phyloP scores from a whole-genome alignment of 2,888 invertebrate species.

The Euzophera pinguis region DNA sequence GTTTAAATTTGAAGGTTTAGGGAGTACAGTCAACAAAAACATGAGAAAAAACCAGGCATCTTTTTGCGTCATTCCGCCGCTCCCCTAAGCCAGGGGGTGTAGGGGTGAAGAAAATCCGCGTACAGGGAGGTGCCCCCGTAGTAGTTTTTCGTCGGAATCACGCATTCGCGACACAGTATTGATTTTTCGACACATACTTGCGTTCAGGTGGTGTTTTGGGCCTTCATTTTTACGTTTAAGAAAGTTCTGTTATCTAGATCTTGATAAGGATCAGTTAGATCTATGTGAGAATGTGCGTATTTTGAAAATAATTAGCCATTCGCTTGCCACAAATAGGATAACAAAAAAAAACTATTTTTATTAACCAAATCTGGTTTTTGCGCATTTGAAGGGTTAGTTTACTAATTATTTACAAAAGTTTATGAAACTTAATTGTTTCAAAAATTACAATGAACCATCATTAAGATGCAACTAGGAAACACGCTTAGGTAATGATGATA shows the following conservation, averaged over 20 bases:
- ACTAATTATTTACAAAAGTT: too few species aligned
- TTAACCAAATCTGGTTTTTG: too few species aligned
- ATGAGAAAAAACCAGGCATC: constrained; percentile 71
- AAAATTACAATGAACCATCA: too few species aligned
- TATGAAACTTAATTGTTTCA: too few species aligned
- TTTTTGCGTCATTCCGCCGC: constrained; percentile 68
- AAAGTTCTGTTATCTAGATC: neutral
- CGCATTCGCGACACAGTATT: constrained; percentile 76
- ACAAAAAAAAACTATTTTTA: too few species aligned
- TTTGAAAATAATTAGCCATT: too few species aligned
- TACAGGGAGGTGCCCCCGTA: constrained; percentile 45
- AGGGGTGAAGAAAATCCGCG: constrained; percentile 66
- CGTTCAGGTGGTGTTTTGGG: constrained; percentile 51
- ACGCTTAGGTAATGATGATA: too few species aligned
- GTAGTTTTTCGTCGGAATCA: constrained; percentile 78
- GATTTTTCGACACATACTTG: constrained; percentile 71
- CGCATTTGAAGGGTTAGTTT: too few species aligned
- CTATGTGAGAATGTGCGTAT: neutral
- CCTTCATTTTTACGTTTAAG: constrained; percentile 21
- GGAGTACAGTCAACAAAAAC: constrained; percentile 63
- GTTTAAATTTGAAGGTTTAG: constrained; percentile 28
- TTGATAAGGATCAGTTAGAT: neutral
- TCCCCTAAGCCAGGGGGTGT: constrained; percentile 57
- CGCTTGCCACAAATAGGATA: too few species aligned
- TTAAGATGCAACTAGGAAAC: too few species aligned